Percentiles rank a stretch among this genome's conserved stretches.
Conservation (phyloP, 2,113 vertebrate species). For the Chloropsis cyanopogon region DNA sequence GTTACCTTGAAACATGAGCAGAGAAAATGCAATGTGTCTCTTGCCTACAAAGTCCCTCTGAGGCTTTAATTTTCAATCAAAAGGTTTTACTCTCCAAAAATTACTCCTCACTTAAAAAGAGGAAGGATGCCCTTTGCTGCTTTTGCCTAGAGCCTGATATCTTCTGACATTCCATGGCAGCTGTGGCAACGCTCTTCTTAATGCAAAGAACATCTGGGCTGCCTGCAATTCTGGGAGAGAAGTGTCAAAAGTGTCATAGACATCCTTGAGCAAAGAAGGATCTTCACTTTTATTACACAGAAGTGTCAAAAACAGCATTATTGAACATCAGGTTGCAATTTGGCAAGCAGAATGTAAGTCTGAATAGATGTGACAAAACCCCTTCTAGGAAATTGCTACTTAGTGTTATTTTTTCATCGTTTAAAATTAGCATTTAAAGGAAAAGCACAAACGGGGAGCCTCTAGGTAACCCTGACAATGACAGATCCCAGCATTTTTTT, state of each 20-base stretch:
- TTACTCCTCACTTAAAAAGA: neutral
- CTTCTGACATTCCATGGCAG: slow-evolving; percentile 24
- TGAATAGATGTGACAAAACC: slow-evolving; percentile 59
- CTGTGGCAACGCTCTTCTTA: slow-evolving; percentile 18
- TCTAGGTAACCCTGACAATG: neutral
- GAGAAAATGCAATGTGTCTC: neutral
- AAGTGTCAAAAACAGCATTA: slow-evolving; percentile 56
- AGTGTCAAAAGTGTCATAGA: slow-evolving; percentile 62
- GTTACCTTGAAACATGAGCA: slow-evolving; percentile 1
- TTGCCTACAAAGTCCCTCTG: neutral
- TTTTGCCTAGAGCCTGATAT: slow-evolving; percentile 27
- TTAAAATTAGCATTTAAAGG: slow-evolving; percentile 60
- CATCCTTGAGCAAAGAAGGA: slow-evolving; percentile 54
- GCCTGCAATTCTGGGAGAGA: slow-evolving; percentile 23
- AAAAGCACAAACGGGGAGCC: neutral
- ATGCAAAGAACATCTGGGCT: slow-evolving; percentile 62
- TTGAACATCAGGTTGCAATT: slow-evolving; percentile 48
- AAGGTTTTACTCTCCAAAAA: slow-evolving; percentile 23
- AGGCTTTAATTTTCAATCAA: neutral
- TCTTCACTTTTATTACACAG: slow-evolving; percentile 48
- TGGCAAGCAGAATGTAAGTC: slow-evolving; percentile 30
- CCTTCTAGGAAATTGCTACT: slow-evolving; percentile 40
- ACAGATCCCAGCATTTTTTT: slow-evolving; percentile 12
- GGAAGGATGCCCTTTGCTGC: slow-evolving; percentile 29
- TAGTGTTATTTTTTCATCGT: slow-evolving; percentile 35